phyloP scores from a whole-genome alignment of 2,888 invertebrate species.

The Unio pictorum region DNA sequence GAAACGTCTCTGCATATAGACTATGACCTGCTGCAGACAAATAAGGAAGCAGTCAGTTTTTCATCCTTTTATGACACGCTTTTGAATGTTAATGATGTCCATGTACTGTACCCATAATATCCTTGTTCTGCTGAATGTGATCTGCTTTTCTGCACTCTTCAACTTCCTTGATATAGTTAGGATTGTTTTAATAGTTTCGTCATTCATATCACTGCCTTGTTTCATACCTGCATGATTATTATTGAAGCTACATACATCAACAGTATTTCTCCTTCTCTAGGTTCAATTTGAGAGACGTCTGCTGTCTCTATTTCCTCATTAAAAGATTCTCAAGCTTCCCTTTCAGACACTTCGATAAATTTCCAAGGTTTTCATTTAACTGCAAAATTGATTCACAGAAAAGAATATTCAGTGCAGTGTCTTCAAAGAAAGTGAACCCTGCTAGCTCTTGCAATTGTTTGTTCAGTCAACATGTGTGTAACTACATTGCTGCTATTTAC shows the following conservation, averaged over 20 bases:
- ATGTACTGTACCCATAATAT: constrained; percentile 21
- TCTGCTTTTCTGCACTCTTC: neutral
- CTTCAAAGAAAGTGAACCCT: constrained; percentile 21
- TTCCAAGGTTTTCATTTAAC: no score
- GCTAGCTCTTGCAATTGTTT: constrained; percentile 28
- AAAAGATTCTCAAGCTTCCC: no score
- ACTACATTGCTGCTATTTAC: constrained; percentile 34
- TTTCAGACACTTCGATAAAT: no score
- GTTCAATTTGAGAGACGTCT: no score
- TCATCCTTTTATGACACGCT: constrained; percentile 18
- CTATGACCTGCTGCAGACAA: constrained; percentile 25
- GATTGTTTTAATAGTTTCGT: no score
- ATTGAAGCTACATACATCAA: no score
- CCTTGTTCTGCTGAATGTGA: constrained; percentile 6
- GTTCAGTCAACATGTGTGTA: constrained; percentile 32
- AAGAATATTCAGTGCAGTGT: no score
- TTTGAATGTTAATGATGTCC: constrained; percentile 16
- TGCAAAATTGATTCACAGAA: no score
- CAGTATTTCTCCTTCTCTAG: no score
- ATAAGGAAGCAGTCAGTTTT: constrained; percentile 22
- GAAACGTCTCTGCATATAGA: constrained; percentile 17
- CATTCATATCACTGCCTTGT: no score
- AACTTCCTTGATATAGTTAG: constrained; percentile 1
- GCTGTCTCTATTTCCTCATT: no score
- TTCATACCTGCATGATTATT: no score